Conservation (phyloP, 2,113 vertebrate genomes). For the Pangasianodon gigas region DNA sequence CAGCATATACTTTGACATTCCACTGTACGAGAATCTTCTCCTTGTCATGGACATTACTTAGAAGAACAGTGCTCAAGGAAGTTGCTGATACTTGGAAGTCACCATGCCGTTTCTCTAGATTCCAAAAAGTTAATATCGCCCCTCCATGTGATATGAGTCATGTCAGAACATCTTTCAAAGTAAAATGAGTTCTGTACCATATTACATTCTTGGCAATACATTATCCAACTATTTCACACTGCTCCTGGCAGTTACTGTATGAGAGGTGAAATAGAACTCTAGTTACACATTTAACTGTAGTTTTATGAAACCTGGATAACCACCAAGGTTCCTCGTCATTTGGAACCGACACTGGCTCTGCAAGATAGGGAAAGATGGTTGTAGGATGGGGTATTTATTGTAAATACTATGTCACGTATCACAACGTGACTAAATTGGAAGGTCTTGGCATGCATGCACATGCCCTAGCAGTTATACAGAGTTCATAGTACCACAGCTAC, state of each 20-base stretch:
- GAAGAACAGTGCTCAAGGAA: background rate
- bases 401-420: background rate
- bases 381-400: background rate
- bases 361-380: background rate
- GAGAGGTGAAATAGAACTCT: background rate
- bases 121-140: background rate
- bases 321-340: background rate
- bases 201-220: background rate
- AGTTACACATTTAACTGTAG: background rate
- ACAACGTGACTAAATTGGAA: background rate
- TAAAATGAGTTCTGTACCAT: background rate
- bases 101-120: background rate
- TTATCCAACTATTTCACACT: background rate
- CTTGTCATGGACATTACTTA: background rate
- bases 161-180: background rate
- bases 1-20: background rate
- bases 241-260: no score
- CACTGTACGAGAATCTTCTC: background rate
- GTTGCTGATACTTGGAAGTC: background rate
- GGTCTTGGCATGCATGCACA: background rate
- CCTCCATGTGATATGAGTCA: background rate
- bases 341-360: background rate
- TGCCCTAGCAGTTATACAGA: background rate
- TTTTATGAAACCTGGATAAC: background rate
- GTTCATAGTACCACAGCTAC: background rate